Evolutionary conservation across 2,888 invertebrate species (phyloP), one percentile per base, ranked within the genome.

Genomic region (Chalcis sispes): DNA sequence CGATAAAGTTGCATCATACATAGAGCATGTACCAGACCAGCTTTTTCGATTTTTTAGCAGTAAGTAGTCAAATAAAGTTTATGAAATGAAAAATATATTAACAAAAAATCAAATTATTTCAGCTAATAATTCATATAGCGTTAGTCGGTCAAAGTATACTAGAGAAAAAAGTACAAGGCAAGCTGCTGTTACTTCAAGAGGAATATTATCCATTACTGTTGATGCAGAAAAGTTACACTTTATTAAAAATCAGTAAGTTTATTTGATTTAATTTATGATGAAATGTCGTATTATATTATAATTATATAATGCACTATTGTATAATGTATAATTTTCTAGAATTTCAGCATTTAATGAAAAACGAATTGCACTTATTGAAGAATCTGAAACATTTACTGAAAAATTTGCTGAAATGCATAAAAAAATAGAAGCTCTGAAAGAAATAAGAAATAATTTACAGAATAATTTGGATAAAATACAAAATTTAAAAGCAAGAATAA

Each of bases 11-110:
- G 92, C 92, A 81, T 89, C 91, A 10, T 90, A 91, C 84, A 91
- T 91, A 29, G 91, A 91, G 0, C 86, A 89, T 5, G 90, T 95
- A 67, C 95, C 95, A 0, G 85, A 86, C 0, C 86, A 90, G 48
- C 90, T 95, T 48, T 89, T 83, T 0, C 85, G 87, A 15, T 95
- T 92, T 84, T 95, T 92, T 82, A 93, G 93, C 42, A 92, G 94
- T 93, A 85, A 90, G 90, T 90, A 72, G 52, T 67, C 36, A 7
- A 48, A 10, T 61, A 54, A 40, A 7, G 50, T 29, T 73, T 50
- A 27, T 58, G 5, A 40, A 0, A 13, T 25, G 13, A 46, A 25
- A 25, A 0, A 52, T 27, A 64, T 20, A 27, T 32, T 61, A 29
- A 42, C n/a, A 48, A 18, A 29, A 25, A 72, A 18, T 23, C 5